Evolutionary conservation across 2,113 vertebrate genomes (phyloP), one percentile per base, ranked within the genome.

Genomic region (Chlorodrepanis virens): DNA sequence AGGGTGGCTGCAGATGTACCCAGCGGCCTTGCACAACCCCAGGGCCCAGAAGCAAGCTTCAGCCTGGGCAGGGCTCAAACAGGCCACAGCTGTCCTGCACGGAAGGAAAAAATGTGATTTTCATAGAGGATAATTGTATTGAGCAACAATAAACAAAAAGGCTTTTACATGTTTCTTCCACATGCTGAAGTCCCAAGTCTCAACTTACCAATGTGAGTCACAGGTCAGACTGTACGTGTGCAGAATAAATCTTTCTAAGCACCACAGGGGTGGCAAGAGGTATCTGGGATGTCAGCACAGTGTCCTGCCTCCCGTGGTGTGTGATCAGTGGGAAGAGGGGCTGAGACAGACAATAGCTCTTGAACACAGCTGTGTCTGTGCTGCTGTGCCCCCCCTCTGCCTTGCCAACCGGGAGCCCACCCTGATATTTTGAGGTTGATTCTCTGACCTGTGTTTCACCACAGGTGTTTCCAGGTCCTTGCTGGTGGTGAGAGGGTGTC

Each of bases 121-220:
- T 86, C 44, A 37, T 59, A 67, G 64, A 86, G 75, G 47, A 23
- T 64, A 75, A 28, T 60, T 83, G 27, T 54, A 44, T 37, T 89
- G 76, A 78, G 91, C 72, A 93, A 71, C 53, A 74, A 77, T 78
- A 89, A 95, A 83, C 64, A 39, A 70, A 87, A 95, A 78, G 50
- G 42, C 59, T 80, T 90, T 82, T 92, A 63, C 21, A 1, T 83
- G 68, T 63, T 78, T 69, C 85, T 86, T 90, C 44, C n/a, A 67
- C 71, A 35, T 24, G 28, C 29, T 77, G 39, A 89, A 72, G 33
- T 57, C 60, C 76, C 28, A 69, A 40, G 50, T 87, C 37, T 83
- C 17, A 2, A 2, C 68, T 89, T 90, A 96, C 83, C 64, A 68
- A 23, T 59, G 29, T 90, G 89, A 95, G 76, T 90, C 89, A 92